Evolutionary conservation across 2,797 vertebrate genomes (phyloP).

Genomic region (Ptychadena robeensis): DNA sequence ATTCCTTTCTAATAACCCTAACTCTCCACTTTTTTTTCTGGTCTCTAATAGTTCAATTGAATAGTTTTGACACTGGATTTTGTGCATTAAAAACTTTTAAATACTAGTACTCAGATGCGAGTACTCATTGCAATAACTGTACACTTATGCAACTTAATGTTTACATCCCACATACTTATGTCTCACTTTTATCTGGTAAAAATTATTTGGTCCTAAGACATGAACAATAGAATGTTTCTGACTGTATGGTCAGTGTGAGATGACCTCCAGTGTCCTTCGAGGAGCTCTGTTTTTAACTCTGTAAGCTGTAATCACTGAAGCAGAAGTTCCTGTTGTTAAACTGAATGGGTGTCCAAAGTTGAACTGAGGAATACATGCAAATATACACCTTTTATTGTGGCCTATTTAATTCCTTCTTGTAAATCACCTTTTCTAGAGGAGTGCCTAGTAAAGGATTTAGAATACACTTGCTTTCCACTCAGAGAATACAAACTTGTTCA

Average conservation of each 20-base stretch:
- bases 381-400: not conserved
- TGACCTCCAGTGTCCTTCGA: not conserved
- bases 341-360: not conserved
- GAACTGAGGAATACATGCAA: not conserved
- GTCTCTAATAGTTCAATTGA: too few relatives aligned
- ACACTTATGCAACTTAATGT: not conserved
- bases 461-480: too few relatives aligned
- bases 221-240: not conserved
- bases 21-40: too few relatives aligned
- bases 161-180: not conserved
- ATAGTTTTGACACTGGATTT: too few relatives aligned
- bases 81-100: too few relatives aligned
- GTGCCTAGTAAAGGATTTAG: too few relatives aligned
- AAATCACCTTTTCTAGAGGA: too few relatives aligned
- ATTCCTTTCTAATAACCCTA: too few relatives aligned
- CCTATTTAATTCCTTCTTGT: too few relatives aligned
- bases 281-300: not conserved
- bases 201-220: not conserved
- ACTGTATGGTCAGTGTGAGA: not conserved
- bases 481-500: too few relatives aligned
- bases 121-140: not conserved
- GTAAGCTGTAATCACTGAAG: not conserved
- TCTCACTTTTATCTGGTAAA: not conserved
- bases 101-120: not conserved
- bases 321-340: not conserved